Conservation (phyloP, 2,888 invertebrate species). For the Latrodectus hesperus region DNA sequence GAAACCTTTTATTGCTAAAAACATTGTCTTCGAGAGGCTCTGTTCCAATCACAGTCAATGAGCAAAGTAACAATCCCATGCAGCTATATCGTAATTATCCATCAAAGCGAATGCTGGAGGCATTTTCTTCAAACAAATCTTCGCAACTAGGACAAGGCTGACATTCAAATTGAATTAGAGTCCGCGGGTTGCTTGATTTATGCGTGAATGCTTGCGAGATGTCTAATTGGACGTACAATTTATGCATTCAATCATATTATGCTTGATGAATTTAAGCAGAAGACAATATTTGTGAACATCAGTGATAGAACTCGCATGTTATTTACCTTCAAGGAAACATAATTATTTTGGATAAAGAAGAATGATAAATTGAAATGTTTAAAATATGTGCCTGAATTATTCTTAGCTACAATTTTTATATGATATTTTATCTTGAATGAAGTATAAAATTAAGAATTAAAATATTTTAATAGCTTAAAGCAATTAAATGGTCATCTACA, state of each 20-base stretch:
- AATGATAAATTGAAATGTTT: too few relatives aligned
- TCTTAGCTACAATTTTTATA: too few relatives aligned
- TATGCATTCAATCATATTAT: too few relatives aligned
- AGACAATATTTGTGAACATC: too few relatives aligned
- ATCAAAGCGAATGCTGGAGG: neutral
- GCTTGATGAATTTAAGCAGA: too few relatives aligned
- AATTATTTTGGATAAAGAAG: too few relatives aligned
- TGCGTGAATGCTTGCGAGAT: neutral
- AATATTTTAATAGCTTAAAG: neutral
- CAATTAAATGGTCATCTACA: neutral
- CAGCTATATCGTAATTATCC: neutral
- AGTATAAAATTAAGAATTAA: too few relatives aligned
- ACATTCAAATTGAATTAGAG: neutral
- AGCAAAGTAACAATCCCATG: neutral
- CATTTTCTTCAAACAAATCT: neutral
- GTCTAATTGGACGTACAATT: neutral
- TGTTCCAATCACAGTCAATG: constrained; percentile 32
- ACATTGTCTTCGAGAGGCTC: constrained; percentile 37
- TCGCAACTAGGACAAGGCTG: neutral
- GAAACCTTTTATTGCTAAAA: constrained; percentile 60
- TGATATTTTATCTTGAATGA: too few relatives aligned
- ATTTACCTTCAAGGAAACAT: too few relatives aligned
- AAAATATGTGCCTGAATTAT: too few relatives aligned
- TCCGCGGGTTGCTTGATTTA: neutral
- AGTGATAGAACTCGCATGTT: too few relatives aligned